These are phyloP conservation scores for Oligia latruncula DNA, from an alignment of 2,888 invertebrate genomes.

Conservation along the genomic window DNA sequence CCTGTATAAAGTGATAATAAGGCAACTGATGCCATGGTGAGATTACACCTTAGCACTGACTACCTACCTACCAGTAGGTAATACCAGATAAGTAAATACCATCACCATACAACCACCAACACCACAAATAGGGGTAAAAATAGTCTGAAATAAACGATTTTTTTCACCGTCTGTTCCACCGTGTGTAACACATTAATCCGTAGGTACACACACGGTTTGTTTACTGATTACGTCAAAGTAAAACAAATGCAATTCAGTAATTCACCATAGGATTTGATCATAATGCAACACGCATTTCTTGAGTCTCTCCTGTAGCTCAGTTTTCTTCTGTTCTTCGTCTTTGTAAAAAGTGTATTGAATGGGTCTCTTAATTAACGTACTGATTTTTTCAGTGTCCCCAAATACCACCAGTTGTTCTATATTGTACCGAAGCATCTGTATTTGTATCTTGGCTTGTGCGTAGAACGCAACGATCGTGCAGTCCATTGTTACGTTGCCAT, in stretches of 20 bases:
- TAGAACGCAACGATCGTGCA: constrained; percentile 83
- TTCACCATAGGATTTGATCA: constrained; percentile 77
- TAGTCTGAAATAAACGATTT: neutral
- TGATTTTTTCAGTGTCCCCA: constrained; percentile 50
- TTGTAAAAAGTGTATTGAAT: constrained; percentile 57
- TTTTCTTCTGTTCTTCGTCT: constrained; percentile 63
- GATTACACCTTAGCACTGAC: neutral
- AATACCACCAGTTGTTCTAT: constrained; percentile 75
- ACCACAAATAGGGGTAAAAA: neutral
- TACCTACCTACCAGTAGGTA: neutral
- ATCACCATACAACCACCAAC: too few relatives aligned
- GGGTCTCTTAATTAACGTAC: constrained; percentile 40
- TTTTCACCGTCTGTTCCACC: neutral
- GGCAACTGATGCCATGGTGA: neutral
- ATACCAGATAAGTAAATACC: neutral
- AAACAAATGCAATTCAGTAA: constrained; percentile 53
- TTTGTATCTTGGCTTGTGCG: constrained; percentile 80
- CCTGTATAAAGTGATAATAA: too few relatives aligned
- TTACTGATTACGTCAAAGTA: neutral
- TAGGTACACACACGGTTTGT: too few relatives aligned
- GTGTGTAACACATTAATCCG: neutral
- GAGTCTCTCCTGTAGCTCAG: constrained; percentile 73
- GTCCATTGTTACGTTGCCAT: constrained; percentile 82
- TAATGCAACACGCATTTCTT: constrained; percentile 78
- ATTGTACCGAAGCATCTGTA: constrained; percentile 79